Evolutionary conservation across 2,888 invertebrate genomes (phyloP), one percentile per base, ranked within the genome.

Genomic region (Drosophila paucipuncta): DNA sequence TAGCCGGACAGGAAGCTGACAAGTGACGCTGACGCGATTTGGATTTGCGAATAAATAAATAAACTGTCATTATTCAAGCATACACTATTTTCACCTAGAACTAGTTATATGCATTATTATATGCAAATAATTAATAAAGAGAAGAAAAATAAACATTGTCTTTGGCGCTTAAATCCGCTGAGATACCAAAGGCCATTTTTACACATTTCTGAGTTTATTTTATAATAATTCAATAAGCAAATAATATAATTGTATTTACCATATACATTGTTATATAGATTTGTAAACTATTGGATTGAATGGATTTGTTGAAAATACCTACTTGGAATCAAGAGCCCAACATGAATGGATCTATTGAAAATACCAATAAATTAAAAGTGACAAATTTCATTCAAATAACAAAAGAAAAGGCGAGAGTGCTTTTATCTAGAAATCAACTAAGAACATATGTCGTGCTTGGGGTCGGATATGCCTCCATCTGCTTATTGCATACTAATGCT

Each of bases 1-100:
- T 76, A 76, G 67, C 13, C 22, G 18, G 35, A 25, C 65, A 66
- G 80, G 76, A 78, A 79, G 31, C 16, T 16, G 13, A 30, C 59
- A 76, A 76, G 60, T 72, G 52, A 16, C 37, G 69, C 60, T 62
- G 63, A 68, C 25, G 37, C 35, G 41, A 54, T 53, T 59, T 63
- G 28, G n/a, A 58, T 18, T 64, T n/a, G 18, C 13, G 18, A 30
- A 18, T 22, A 50, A n/a, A 35, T n/a, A 25, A 25, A 37, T n/a
- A 52, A 33, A 25, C 37, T 30, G 25, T 54, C 30, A 28, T 31
- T 22, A 47, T 54, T 22, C 13, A 65, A 65, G 37, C 11, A 47
- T 16, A 16, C 4, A 22, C 18, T 22, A 22, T 6, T 22, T 43
- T 22, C 6, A 43, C 22, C 3, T 22, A 18, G 9, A 18, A 18